Percentiles rank a stretch among this genome's conserved stretches.
Conservation (phyloP, 1,140 invertebrate genomes). For the Galleria mellonella region DNA sequence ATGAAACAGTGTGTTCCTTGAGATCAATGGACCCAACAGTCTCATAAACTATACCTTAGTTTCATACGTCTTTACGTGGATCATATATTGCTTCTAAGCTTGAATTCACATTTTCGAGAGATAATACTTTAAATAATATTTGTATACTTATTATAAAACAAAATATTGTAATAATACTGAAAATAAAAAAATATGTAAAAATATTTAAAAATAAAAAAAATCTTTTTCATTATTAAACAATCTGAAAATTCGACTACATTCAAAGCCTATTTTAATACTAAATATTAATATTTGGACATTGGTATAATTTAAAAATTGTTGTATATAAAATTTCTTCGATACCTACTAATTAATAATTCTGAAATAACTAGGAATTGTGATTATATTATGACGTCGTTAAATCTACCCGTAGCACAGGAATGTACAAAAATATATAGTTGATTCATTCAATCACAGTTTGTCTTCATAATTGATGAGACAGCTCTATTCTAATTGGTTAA, state of each 20-base stretch:
- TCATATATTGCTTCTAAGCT: too few species aligned
- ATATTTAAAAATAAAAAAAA: slow-evolving; percentile 1
- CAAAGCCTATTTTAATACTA: slow-evolving; percentile 8
- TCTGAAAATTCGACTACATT: background rate
- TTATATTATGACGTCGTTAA: slow-evolving; percentile 6
- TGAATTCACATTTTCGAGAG: too few species aligned
- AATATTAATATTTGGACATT: slow-evolving; percentile 17
- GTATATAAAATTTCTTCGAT: background rate
- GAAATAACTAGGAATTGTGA: slow-evolving; percentile 10
- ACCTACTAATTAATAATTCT: slow-evolving; percentile 9
- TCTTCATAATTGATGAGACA: slow-evolving; percentile 23
- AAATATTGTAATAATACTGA: background rate
- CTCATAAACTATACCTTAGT: too few species aligned
- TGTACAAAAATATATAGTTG: slow-evolving; percentile 68
- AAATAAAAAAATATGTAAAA: background rate
- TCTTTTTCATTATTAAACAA: background rate
- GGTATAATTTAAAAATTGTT: slow-evolving; percentile 9
- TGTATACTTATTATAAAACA: background rate
- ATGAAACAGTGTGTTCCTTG: too few species aligned
- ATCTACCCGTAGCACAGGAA: slow-evolving; percentile 64
- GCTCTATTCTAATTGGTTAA: slow-evolving; percentile 9
- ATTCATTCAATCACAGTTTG: slow-evolving; percentile 55
- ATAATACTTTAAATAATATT: too few species aligned
- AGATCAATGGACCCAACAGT: too few species aligned
- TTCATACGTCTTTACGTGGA: too few species aligned